These are phyloP conservation scores for Anthophora plumipes DNA, from an alignment of 2,888 invertebrate species.

Conservation along the genomic window DNA sequence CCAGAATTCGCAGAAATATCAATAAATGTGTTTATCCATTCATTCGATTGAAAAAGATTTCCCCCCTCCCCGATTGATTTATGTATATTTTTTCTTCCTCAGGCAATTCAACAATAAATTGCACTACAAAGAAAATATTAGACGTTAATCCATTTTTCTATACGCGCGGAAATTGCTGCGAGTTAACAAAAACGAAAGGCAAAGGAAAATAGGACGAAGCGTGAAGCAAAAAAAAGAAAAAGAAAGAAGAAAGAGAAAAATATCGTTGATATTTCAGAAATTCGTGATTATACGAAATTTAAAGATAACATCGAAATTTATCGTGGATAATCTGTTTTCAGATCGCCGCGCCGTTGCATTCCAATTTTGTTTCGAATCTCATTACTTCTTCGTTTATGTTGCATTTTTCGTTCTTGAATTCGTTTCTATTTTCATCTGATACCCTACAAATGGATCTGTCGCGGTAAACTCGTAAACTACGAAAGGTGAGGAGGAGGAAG, in stretches of 20 bases:
- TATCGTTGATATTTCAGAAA: not conserved
- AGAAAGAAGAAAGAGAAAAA: not conserved
- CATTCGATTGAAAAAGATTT: too few relatives aligned
- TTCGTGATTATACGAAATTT: too few relatives aligned
- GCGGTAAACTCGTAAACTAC: constrained; percentile 1
- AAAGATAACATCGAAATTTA: not conserved
- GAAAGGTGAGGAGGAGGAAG: too few relatives aligned
- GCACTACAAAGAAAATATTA: too few relatives aligned
- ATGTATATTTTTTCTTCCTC: too few relatives aligned
- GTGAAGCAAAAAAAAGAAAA: too few relatives aligned
- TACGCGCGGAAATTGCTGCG: not conserved
- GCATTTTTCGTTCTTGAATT: not conserved
- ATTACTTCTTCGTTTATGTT: not conserved
- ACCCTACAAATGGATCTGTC: not conserved
- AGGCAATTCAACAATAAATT: too few relatives aligned
- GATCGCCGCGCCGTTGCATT: not conserved
- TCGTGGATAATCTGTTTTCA: not conserved
- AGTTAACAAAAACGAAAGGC: not conserved
- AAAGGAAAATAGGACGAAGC: not conserved
- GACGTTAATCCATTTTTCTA: too few relatives aligned
- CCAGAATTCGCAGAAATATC: too few relatives aligned
- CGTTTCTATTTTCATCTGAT: not conserved
- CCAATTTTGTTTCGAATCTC: too few relatives aligned
- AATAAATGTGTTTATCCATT: too few relatives aligned
- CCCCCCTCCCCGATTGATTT: too few relatives aligned